Evolutionary conservation across 1,140 invertebrate species (phyloP).

Genomic region (Colletes gigas): DNA sequence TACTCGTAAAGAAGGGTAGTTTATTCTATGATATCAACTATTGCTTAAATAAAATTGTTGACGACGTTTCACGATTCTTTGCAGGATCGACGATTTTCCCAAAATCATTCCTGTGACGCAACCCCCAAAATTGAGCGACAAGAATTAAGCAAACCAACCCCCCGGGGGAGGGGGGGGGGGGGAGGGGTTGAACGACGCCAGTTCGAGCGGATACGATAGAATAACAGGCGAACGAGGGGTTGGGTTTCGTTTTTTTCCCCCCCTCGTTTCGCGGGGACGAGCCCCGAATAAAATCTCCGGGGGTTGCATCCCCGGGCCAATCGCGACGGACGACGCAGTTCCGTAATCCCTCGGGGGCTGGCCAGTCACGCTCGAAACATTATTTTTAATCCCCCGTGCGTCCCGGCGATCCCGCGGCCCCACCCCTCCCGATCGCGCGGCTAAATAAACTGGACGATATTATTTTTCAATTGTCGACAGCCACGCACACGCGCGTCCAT

Average conservation of each 20-base stretch:
- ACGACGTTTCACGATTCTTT: too few relatives aligned
- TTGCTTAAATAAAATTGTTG: too few relatives aligned
- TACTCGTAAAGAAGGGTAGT: too few relatives aligned
- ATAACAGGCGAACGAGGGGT: constrained; percentile 10
- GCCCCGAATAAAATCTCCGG: constrained; percentile 52
- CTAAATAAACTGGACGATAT: constrained; percentile 79
- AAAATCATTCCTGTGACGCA: neutral
- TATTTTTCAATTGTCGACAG: constrained; percentile 74
- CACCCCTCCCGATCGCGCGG: constrained; percentile 45
- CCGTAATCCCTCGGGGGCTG: constrained; percentile 57
- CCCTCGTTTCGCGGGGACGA: neutral
- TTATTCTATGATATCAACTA: too few relatives aligned
- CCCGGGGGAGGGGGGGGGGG: too few relatives aligned
- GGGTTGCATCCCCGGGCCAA: constrained; percentile 44
- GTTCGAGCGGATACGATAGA: neutral
- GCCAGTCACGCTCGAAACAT: constrained; percentile 76
- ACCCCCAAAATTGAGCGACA: too few relatives aligned
- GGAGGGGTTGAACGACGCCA: too few relatives aligned
- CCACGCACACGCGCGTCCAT: constrained; percentile 54
- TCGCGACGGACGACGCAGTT: constrained; percentile 22
- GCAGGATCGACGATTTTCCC: too few relatives aligned
- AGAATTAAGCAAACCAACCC: too few relatives aligned
- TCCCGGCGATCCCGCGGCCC: constrained; percentile 60
- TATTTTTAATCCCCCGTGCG: constrained; percentile 76
- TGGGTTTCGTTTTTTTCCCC: neutral